phyloP scores from a whole-genome alignment of 2,888 invertebrate genomes.

The Lysandra coridon region DNA sequence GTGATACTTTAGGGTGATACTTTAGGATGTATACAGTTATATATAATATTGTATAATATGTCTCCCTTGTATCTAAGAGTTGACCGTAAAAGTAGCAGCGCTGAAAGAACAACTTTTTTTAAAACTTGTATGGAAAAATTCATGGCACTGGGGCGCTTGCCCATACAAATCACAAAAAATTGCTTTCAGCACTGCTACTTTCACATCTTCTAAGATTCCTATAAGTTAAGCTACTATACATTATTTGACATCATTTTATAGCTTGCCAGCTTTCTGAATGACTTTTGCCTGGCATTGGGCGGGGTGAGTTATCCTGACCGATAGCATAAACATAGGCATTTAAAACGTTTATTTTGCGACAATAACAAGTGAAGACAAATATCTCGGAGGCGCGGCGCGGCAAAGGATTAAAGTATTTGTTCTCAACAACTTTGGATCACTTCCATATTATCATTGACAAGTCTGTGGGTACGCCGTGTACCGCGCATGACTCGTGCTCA shows the following conservation, averaged over 20 bases:
- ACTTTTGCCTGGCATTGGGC: background rate
- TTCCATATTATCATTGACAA: conserved; percentile 47
- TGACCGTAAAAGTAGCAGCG: too few species aligned
- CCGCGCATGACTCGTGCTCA: conserved; percentile 51
- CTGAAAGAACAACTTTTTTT: too few species aligned
- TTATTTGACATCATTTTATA: background rate
- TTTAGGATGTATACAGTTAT: too few species aligned
- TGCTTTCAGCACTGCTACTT: too few species aligned
- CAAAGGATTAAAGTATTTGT: conserved; percentile 52
- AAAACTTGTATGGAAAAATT: too few species aligned
- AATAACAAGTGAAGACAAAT: conserved; percentile 17
- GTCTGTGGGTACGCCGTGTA: conserved; percentile 50
- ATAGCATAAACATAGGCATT: background rate
- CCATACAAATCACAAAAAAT: too few species aligned
- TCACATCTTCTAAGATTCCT: too few species aligned
- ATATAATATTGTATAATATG: too few species aligned
- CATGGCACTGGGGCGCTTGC: too few species aligned
- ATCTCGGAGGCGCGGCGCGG: conserved; percentile 56
- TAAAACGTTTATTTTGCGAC: background rate
- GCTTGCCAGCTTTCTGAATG: background rate
- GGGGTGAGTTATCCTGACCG: background rate
- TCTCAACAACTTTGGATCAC: conserved; percentile 50
- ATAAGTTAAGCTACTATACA: background rate
- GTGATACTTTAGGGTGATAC: too few species aligned
- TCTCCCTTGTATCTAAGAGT: too few species aligned